Conservation (phyloP, 2,888 invertebrate genomes). For the Apomyelois bistriatella region DNA sequence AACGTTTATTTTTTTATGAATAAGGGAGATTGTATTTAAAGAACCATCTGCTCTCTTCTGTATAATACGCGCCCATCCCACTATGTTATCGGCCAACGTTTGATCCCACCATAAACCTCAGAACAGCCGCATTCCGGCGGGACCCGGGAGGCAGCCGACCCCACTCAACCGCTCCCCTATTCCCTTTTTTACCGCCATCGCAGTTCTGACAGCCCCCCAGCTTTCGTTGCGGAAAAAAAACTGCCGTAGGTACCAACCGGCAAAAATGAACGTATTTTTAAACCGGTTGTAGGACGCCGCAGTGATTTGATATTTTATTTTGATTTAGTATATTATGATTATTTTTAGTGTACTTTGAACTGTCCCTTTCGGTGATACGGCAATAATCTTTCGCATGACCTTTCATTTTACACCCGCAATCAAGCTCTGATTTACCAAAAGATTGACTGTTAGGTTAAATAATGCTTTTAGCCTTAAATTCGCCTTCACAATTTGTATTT, state of each 20-base stretch:
- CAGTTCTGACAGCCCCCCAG: slow-evolving; percentile 19
- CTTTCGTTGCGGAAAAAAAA: slow-evolving; percentile 16
- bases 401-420: too few relatives aligned
- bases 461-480: too few relatives aligned
- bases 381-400: too few relatives aligned
- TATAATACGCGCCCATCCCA: neutral
- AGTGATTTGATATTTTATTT: too few relatives aligned
- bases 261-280: neutral
- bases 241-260: neutral
- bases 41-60: neutral
- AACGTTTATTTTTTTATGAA: too few relatives aligned
- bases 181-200: slow-evolving; percentile 16
- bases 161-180: slow-evolving; percentile 18
- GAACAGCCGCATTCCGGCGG: neutral
- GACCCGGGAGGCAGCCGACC: slow-evolving; percentile 20
- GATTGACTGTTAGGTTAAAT: too few relatives aligned
- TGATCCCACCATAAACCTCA: slow-evolving; percentile 1
- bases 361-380: too few relatives aligned
- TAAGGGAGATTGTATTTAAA: too few relatives aligned
- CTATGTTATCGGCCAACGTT: neutral
- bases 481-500: too few relatives aligned
- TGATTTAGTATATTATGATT: too few relatives aligned
- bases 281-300: neutral
- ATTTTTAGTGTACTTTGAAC: too few relatives aligned
- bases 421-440: too few relatives aligned